phyloP scores from a whole-genome alignment of 2,888 invertebrate genomes.

The Drosophila ezoana region DNA sequence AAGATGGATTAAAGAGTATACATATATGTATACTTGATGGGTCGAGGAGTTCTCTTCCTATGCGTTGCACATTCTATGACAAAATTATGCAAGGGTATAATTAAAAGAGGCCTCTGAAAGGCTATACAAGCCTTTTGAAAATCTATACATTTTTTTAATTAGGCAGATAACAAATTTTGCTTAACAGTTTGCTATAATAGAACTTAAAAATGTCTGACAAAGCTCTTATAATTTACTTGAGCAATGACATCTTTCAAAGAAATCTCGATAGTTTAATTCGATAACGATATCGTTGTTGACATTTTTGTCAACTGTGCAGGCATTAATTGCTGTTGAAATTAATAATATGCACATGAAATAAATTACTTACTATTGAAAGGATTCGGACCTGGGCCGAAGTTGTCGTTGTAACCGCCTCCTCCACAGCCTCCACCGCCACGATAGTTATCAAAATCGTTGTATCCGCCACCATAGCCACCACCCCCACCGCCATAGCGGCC shows the following conservation, averaged over 20 bases:
- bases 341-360: background rate
- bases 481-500: conserved; percentile 65
- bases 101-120: too few species aligned
- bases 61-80: too few species aligned
- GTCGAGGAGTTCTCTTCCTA: too few species aligned
- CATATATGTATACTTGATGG: too few species aligned
- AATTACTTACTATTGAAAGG: conserved; percentile 74
- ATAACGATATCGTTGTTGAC: background rate
- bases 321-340: background rate
- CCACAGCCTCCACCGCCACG: conserved; percentile 56
- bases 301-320: background rate
- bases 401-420: conserved; percentile 64
- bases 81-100: too few species aligned
- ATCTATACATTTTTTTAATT: too few species aligned
- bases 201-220: background rate
- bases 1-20: too few species aligned
- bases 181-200: too few species aligned
- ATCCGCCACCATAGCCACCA: conserved; percentile 70
- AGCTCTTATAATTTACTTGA: background rate
- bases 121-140: too few species aligned
- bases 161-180: too few species aligned
- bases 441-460: conserved; percentile 66
- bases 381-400: conserved; percentile 73
- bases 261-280: background rate
- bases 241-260: conserved; percentile 2